Base-by-base conservation (phyloP, 2,113 vertebrate species). In the Leucopsar rothschildi region DNA sequence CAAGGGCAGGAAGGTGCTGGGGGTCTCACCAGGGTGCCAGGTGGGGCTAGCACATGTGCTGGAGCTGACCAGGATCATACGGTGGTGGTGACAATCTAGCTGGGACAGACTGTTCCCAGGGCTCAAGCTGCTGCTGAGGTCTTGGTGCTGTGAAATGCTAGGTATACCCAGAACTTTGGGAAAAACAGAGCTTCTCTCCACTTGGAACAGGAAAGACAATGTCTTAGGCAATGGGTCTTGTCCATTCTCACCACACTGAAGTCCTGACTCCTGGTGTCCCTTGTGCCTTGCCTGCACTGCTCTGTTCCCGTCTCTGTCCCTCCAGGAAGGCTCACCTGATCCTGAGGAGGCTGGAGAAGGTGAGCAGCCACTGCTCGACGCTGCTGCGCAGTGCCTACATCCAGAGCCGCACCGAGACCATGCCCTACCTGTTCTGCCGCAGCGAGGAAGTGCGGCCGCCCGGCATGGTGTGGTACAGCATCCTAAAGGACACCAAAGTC, bases 321-420 rank as follows among this genome's bases (percentile, higher is more conserved):
- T 97, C 27, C 96, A 99, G 99, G 95, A 99, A 99, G 98, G 99
- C 99, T 60, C 99, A 99, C 95, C 96, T 99, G 97, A 99, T 99
- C 95, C 98, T 99, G 16, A 97, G 99, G 72, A 97, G 99, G 39
- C 98, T 99, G 94, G 99, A 99, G 73, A 98, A 98, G 95, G 99
- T 99, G 66, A 99, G 99, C 97, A 96, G 98, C 50, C 99, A 99
- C 96, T 99, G 96, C 88, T 97, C 96, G 0, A 98, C 98, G 25
- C 98, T 99, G 73, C 98, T 99, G 28, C 98, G 98, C 90, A 99
- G 99, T 64, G 98, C 98, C 94, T 98, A 99, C 96, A 99, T 99
- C 97, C 99, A 99, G 98, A 99, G 99, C 96, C 99, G 99, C 40
- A 99, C 98, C 3, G 99, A 99, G 97, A 99, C 98, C 88, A 97